These are phyloP conservation scores for Heliconius hortense DNA, from an alignment of 2,888 invertebrate species.

Conservation along the genomic window DNA sequence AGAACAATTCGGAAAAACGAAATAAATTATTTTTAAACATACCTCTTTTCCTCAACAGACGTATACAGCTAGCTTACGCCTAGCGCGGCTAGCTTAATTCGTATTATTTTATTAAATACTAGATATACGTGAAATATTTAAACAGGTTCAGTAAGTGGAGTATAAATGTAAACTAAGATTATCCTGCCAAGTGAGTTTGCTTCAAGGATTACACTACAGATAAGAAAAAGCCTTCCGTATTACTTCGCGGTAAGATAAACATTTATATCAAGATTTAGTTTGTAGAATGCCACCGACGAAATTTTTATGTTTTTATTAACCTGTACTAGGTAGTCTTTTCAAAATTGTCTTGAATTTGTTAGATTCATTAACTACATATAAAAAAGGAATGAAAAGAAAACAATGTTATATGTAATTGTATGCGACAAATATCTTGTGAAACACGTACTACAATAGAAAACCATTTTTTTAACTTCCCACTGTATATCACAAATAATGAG, in stretches of 20 bases:
- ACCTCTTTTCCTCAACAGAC: too few relatives aligned
- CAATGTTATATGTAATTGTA: too few relatives aligned
- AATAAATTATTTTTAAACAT: too few relatives aligned
- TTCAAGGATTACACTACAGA: constrained; percentile 13
- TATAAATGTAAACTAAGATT: constrained; percentile 12
- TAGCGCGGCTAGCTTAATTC: background rate
- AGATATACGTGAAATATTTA: constrained; percentile 3
- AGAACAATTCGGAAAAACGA: background rate
- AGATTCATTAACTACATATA: background rate
- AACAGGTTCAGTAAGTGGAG: background rate
- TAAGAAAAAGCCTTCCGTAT: constrained; percentile 18
- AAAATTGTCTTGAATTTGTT: background rate
- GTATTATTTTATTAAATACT: background rate
- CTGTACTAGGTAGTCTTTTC: background rate
- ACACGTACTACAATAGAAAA: too few relatives aligned
- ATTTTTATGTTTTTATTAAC: background rate
- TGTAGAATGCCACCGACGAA: background rate
- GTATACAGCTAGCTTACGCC: too few relatives aligned
- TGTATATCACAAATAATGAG: background rate
- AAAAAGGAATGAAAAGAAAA: too few relatives aligned
- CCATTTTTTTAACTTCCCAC: too few relatives aligned
- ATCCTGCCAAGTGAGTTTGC: constrained; percentile 4
- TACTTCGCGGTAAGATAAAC: constrained; percentile 8
- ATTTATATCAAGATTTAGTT: background rate
- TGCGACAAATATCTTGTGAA: too few relatives aligned